A percentile compares a stretch with the other conserved stretches of the same genome.
Conservation (phyloP, 2,888 invertebrate species). For the Carcina quercana region DNA sequence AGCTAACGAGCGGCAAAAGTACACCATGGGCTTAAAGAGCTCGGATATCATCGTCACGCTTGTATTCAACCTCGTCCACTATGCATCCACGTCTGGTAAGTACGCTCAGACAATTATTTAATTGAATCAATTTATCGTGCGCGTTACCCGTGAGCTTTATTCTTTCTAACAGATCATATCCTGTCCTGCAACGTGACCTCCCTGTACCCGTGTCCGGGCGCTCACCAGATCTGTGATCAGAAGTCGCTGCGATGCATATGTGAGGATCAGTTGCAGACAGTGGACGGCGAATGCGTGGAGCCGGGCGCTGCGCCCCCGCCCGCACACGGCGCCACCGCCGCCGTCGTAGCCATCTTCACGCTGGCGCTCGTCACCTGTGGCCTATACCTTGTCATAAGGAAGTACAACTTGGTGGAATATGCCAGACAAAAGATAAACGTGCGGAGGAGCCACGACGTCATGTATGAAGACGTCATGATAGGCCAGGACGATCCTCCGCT, state of each 20-base stretch:
- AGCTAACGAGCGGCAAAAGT: slow-evolving; percentile 14
- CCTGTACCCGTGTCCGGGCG: slow-evolving; percentile 36
- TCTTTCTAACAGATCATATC: slow-evolving; percentile 70
- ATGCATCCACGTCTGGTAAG: slow-evolving; percentile 57
- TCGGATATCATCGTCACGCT: slow-evolving; percentile 43
- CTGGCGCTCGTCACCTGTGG: slow-evolving; percentile 52
- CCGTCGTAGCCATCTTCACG: slow-evolving; percentile 50
- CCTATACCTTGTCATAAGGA: slow-evolving; percentile 54
- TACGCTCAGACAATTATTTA: slow-evolving; percentile 64
- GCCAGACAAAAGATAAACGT: slow-evolving; percentile 50
- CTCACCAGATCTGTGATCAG: slow-evolving; percentile 44
- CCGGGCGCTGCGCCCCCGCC: slow-evolving; percentile 19
- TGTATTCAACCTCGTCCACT: slow-evolving; percentile 46
- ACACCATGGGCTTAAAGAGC: slow-evolving; percentile 42
- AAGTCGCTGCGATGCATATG: slow-evolving; percentile 41
- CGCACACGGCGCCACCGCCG: slow-evolving; percentile 39
- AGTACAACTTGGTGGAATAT: slow-evolving; percentile 61
- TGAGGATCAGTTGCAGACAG: slow-evolving; percentile 31
- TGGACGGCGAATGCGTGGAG: slow-evolving; percentile 38
- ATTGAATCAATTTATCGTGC: slow-evolving; percentile 66
- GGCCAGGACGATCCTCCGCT: slow-evolving; percentile 69
- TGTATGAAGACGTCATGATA: slow-evolving; percentile 73
- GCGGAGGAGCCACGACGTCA: slow-evolving; percentile 54
- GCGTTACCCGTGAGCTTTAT: slow-evolving; percentile 47
- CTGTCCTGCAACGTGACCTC: slow-evolving; percentile 54